phyloP scores from a whole-genome alignment of 2,113 vertebrate species.

The Mohoua ochrocephala region DNA sequence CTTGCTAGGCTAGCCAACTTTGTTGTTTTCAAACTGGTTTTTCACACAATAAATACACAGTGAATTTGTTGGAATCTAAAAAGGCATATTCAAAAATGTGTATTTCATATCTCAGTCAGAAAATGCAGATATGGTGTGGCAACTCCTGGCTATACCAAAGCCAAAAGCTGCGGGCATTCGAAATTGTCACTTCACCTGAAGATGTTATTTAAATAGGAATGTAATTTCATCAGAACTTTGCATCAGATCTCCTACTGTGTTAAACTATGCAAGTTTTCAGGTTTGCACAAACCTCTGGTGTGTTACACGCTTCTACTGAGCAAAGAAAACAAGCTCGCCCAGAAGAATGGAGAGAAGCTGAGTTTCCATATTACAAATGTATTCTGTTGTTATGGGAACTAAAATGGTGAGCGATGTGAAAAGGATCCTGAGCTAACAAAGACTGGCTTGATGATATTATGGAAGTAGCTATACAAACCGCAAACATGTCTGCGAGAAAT shows the following conservation, averaged over 20 bases:
- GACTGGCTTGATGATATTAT: background rate
- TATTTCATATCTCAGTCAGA: constrained; percentile 61
- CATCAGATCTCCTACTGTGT: background rate
- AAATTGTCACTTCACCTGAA: background rate
- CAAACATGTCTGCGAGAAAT: background rate
- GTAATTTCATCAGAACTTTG: background rate
- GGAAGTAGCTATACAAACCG: background rate
- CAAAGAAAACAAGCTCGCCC: background rate
- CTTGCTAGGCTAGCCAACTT: constrained; percentile 70
- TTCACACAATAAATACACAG: constrained; percentile 1
- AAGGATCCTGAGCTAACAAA: background rate
- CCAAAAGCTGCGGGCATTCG: background rate
- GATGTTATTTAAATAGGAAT: background rate
- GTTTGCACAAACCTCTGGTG: background rate
- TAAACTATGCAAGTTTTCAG: background rate
- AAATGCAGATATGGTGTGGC: constrained; percentile 3
- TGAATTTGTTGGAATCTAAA: constrained; percentile 58
- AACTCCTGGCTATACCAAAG: background rate
- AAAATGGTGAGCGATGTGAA: background rate
- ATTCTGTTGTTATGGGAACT: constrained; percentile 64
- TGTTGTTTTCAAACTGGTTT: constrained; percentile 39
- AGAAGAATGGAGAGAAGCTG: background rate
- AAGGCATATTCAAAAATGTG: constrained; percentile 15
- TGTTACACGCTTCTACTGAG: background rate
- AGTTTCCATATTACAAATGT: background rate